Evolutionary conservation across 2,113 vertebrate genomes (phyloP).

Genomic region (Egretta garzetta): DNA sequence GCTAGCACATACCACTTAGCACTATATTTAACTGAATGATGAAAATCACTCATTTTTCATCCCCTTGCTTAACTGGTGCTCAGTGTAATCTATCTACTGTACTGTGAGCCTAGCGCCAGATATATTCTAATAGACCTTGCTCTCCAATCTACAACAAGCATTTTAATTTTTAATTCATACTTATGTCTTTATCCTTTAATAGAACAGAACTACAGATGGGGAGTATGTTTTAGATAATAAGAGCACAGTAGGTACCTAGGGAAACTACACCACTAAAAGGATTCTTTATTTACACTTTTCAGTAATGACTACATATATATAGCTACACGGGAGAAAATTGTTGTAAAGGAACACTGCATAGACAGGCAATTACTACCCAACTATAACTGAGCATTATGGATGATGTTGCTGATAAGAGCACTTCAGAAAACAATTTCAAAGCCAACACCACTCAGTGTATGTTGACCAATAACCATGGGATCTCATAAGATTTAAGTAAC

Average conservation of each 20-base stretch:
- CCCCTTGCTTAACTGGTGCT: constrained; percentile 72
- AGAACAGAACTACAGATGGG: constrained; percentile 72
- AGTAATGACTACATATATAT: constrained; percentile 67
- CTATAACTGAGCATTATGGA: constrained; percentile 22
- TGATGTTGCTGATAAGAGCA: neutral
- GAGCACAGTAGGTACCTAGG: constrained; percentile 69
- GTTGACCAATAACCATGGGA: neutral
- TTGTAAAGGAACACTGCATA: constrained; percentile 46
- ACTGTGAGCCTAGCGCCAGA: constrained; percentile 40
- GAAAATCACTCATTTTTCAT: constrained; percentile 81
- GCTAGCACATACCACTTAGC: constrained; percentile 76
- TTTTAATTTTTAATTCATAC: constrained; percentile 78
- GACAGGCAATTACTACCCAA: constrained; percentile 36
- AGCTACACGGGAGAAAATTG: constrained; percentile 51
- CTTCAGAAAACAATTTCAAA: constrained; percentile 17
- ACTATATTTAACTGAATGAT: constrained; percentile 78
- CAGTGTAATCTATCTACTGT: constrained; percentile 71
- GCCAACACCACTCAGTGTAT: neutral
- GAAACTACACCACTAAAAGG: constrained; percentile 70
- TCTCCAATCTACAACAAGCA: constrained; percentile 71
- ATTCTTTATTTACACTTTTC: constrained; percentile 75
- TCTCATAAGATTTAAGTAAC: neutral
- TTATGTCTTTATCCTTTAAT: constrained; percentile 72
- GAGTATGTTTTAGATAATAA: constrained; percentile 69
- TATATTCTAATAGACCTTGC: constrained; percentile 65